Base-by-base conservation (phyloP, 2,888 invertebrate species). In the Ophonus ardosiacus region DNA sequence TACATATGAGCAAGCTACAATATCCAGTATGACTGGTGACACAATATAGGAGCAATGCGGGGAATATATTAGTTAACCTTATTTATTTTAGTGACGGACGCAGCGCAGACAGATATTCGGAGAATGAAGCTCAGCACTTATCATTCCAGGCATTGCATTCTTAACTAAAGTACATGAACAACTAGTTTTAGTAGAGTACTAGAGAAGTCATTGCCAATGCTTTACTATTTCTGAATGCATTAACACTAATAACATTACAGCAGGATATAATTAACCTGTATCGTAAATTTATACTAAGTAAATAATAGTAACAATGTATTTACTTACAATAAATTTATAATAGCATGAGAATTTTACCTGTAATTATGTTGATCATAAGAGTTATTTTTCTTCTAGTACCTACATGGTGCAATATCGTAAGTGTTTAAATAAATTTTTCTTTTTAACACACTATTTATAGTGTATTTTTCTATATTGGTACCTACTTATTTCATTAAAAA, bases 31-130 rank as follows among this genome's bases (percentile, higher is more conserved):
- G 24, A 63, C 63, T 8, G 18, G 13, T 63, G 24, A 24, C 63
- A 63, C 24, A 63, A 63, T 21, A 63, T 63, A 63, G 21, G 63
- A 63, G 63, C 18, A 63, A 68, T 68, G 68, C 38, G 7, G 38
- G 38, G n/a, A 38, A 38, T 68, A 68, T 68, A 68, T 68, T 68
- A 68, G 68, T 68, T 68, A 68, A 68, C 68, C 68, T 68, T 68
- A 68, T 68, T 68, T 68, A 68, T 68, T 68, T 68, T 68, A 68
- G 21, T 63, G 18, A 21, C 63, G 13, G 63, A 24, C 63, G n/a
- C 13, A 24, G 63, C 63, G 63, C 13, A 68, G 68, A 68, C 68
- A 68, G 38, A 65, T 59, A 59, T 17, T 59, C 18, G 17, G 38
- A 38, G 68, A 38, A 18, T 10, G 24, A 18, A 21, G 24, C 24